Conservation (phyloP, 2,113 vertebrate species). For the Panthera tigris region DNA sequence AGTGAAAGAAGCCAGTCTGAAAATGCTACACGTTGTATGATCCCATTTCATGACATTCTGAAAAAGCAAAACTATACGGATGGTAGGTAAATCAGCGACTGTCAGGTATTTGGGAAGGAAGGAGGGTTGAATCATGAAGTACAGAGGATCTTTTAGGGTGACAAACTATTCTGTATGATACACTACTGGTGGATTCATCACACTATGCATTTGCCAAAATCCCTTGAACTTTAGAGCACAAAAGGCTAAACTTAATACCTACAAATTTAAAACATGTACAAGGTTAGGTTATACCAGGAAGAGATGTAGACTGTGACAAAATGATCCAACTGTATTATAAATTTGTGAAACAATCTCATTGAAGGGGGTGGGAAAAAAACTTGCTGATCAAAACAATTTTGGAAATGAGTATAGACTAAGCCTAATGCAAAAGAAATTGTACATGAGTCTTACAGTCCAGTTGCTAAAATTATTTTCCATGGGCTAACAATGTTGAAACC, state of each 20-base stretch:
- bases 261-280: neutral
- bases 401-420: neutral
- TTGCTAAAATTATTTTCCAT: neutral
- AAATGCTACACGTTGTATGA: neutral
- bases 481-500: neutral
- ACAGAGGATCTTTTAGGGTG: neutral
- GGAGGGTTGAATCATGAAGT: neutral
- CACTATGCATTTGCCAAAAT: neutral
- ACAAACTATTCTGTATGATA: neutral
- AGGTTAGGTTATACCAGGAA: neutral
- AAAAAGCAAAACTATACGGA: neutral
- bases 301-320: conserved; percentile 12
- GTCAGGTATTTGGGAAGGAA: neutral
- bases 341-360: neutral
- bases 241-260: neutral
- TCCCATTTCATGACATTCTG: neutral
- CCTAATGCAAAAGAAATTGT: neutral
- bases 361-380: neutral
- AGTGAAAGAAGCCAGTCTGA: neutral
- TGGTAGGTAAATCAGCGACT: neutral
- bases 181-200: neutral
- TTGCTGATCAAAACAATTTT: neutral
- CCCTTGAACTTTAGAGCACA: neutral
- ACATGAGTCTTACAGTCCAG: neutral
- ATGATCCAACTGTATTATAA: neutral